phyloP scores from a whole-genome alignment of 1,140 invertebrate species.

The Mesaphorura yosii region DNA sequence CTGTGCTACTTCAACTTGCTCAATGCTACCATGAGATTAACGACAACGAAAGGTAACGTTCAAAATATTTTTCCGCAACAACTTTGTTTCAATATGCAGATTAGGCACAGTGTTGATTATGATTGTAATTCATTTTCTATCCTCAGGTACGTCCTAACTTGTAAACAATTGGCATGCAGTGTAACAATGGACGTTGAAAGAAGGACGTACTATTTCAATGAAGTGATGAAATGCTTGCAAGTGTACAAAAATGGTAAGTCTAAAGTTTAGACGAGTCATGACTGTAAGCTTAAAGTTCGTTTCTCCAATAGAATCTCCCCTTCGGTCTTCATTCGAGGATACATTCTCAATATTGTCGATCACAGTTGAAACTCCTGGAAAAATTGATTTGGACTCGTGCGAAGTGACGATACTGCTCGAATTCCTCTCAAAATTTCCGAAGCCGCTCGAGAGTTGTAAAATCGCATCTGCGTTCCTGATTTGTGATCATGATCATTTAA shows the following conservation, averaged over 20 bases:
- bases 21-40: constrained; percentile 68
- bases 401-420: constrained; percentile 26
- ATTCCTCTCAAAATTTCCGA: constrained; percentile 28
- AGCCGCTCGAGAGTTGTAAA: constrained; percentile 12
- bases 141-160: constrained; percentile 38
- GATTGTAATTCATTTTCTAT: constrained; percentile 4
- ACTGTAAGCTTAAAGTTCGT: too few species aligned
- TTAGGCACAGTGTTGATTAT: too few species aligned
- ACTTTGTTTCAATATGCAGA: not conserved
- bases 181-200: constrained; percentile 44
- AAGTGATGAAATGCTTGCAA: constrained; percentile 34
- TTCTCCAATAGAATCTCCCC: too few species aligned
- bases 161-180: constrained; percentile 58
- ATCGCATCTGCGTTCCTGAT: constrained; percentile 21
- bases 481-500: constrained; percentile 20
- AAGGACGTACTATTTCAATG: constrained; percentile 37
- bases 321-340: constrained; percentile 26
- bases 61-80: constrained; percentile 41
- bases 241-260: constrained; percentile 36
- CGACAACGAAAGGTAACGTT: constrained; percentile 48
- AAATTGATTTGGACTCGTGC: constrained; percentile 28
- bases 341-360: constrained; percentile 27
- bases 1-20: constrained; percentile 70
- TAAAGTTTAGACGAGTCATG: too few species aligned
- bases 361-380: constrained; percentile 29